Evolutionary conservation across 2,888 invertebrate genomes (phyloP), one percentile per base, ranked within the genome.

Genomic region (Drosophila conformis): DNA sequence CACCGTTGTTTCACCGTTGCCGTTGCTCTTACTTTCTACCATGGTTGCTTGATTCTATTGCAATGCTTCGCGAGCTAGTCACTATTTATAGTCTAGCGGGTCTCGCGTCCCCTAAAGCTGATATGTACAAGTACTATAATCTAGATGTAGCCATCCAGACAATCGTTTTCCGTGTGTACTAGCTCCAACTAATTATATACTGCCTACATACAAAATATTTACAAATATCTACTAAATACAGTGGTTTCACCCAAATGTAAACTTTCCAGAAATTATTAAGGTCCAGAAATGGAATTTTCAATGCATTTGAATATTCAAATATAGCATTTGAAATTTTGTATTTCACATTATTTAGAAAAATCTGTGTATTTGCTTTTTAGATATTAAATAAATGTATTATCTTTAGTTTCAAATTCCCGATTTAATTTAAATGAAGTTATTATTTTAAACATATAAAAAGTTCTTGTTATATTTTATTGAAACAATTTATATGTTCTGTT

Each of bases 21-120:
- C 35, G 57, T 58, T 21, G 27, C 49, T 40, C 51, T 62, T 40
- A 6, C 52, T 69, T 40, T 82, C 86, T 11, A 71, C 80, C 90
- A 90, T 88, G 66, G 29, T 67, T 33, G 48, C 36, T 61, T 48
- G 27, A 40, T 48, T 69, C 73, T 83, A 48, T 38, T 31, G 46
- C 36, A 51, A 25, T n/a, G n/a, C 42, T 3, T 31, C 52, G 53
- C 15, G 21, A 8, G 8, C 33, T 33, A 15, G n/a, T 51, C 57
- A n/a, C 60, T 38, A 56, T 86, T 79, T 84, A 84, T 83, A 78
- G 36, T 42, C 51, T 40, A 25, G 5, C 53, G 4, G 52, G 13
- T 21, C 18, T 35, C 18, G 21, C 52, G n/a, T 8, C n/a, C n/a
- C 10, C 1, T 18, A 15, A 35, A n/a, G 25, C 11, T 21, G 31